Evolutionary conservation across 2,113 vertebrate genomes (phyloP).

Genomic region (Alethe diademata): DNA sequence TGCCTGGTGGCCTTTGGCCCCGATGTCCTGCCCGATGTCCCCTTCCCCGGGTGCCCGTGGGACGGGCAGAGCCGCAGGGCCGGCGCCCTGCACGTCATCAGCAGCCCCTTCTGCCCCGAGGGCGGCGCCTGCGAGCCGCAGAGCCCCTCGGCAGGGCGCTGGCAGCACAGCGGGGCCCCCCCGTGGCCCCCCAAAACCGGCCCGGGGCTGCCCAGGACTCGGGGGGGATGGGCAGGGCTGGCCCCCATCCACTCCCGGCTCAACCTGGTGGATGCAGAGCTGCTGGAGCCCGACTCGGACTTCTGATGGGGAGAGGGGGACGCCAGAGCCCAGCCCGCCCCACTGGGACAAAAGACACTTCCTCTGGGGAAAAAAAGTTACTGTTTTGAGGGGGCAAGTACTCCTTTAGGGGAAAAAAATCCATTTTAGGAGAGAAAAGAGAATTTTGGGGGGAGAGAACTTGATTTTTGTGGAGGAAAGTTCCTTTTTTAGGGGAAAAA

Average conservation of each 20-base stretch:
- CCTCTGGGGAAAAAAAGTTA: too few species aligned
- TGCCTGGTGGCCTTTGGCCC: slow-evolving; percentile 81
- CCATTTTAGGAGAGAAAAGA: too few species aligned
- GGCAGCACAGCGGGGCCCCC: slow-evolving; percentile 24
- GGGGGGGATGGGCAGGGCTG: slow-evolving; percentile 67
- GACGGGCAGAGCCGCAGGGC: slow-evolving; percentile 15
- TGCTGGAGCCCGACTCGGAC: slow-evolving; percentile 90
- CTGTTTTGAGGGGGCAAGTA: too few species aligned
- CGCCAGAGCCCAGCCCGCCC: fast-evolving
- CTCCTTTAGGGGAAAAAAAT: too few species aligned
- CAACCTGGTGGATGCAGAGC: slow-evolving; percentile 90
- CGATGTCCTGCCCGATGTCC: slow-evolving; percentile 60
- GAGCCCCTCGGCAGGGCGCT: background rate
- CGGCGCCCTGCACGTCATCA: slow-evolving; percentile 61
- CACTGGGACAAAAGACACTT: fast-evolving
- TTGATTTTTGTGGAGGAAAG: too few species aligned
- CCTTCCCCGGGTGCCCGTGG: background rate
- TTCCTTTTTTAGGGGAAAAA: too few species aligned
- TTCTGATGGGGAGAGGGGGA: slow-evolving; percentile 71
- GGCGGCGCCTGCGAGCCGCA: background rate
- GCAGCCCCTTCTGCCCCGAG: slow-evolving; percentile 74
- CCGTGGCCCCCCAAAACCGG: background rate
- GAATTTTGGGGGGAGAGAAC: too few species aligned
- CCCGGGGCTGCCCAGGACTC: slow-evolving; percentile 59
- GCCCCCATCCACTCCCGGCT: slow-evolving; percentile 90